Evolutionary conservation across 2,113 vertebrate species (phyloP).

Genomic region (Vicugna pacos): DNA sequence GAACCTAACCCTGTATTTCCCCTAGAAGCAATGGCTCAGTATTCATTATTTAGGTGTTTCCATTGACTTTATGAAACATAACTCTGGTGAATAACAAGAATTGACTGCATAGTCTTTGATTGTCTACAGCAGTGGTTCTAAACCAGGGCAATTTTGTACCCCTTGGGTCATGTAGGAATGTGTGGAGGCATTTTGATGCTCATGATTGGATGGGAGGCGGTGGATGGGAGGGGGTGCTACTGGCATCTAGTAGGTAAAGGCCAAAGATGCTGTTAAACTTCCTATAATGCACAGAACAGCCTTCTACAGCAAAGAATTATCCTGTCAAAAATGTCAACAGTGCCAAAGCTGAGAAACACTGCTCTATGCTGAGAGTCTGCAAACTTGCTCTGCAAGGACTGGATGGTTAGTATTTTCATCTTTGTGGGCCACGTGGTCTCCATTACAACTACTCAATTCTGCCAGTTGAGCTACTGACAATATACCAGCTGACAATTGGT

Average conservation of each 20-base stretch:
- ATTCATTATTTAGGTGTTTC: not conserved
- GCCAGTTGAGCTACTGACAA: not conserved
- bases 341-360: not conserved
- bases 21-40: not conserved
- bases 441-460: not conserved
- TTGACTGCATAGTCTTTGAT: not conserved
- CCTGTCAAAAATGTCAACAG: not conserved
- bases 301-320: not conserved
- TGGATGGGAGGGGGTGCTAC: too few species aligned
- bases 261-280: not conserved
- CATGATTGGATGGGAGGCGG: not conserved
- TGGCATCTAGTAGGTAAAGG: not conserved
- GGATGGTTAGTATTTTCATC: not conserved
- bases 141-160: not conserved
- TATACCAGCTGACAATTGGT: not conserved
- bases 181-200: not conserved
- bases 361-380: not conserved
- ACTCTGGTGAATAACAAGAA: not conserved
- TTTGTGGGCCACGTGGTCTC: not conserved
- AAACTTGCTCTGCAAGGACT: not conserved
- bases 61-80: not conserved
- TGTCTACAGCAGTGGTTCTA: not conserved
- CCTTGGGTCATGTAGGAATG: not conserved
- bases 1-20: not conserved
- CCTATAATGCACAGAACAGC: not conserved